A percentile compares a stretch with the other conserved stretches of the same genome.
These are phyloP conservation scores for Octodon degus DNA, from an alignment of 2,113 vertebrate genomes.

Conservation along the genomic window DNA sequence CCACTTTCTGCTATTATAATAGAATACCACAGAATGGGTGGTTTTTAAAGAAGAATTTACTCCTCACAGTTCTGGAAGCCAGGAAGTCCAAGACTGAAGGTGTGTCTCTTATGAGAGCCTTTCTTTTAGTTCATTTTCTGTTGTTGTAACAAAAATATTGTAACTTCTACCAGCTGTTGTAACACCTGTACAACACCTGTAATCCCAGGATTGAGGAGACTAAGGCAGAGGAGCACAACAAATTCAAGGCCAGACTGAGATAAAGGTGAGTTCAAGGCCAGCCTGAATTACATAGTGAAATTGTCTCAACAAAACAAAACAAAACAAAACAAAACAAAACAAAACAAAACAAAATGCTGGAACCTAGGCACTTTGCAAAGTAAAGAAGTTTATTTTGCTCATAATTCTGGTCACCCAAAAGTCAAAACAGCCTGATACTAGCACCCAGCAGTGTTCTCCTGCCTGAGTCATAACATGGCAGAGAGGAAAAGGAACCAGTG, in stretches of 20 bases:
- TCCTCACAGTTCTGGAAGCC: neutral
- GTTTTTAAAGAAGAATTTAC: neutral
- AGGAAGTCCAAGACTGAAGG: neutral
- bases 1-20: neutral
- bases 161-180: neutral
- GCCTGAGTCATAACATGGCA: neutral
- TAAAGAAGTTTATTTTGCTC: neutral
- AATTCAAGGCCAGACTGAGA: neutral
- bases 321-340: neutral
- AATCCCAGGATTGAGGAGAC: neutral
- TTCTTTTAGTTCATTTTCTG: neutral
- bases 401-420: neutral
- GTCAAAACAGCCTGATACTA: neutral
- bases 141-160: neutral
- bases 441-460: neutral
- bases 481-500: neutral
- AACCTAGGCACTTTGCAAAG: neutral
- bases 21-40: neutral
- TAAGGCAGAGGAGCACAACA: neutral
- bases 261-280: neutral
- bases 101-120: neutral
- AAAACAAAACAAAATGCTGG: neutral
- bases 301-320: neutral
- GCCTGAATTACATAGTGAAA: neutral
- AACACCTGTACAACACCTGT: no score